phyloP scores from a whole-genome alignment of 2,113 vertebrate genomes.

The Thinocorus orbignyianus region DNA sequence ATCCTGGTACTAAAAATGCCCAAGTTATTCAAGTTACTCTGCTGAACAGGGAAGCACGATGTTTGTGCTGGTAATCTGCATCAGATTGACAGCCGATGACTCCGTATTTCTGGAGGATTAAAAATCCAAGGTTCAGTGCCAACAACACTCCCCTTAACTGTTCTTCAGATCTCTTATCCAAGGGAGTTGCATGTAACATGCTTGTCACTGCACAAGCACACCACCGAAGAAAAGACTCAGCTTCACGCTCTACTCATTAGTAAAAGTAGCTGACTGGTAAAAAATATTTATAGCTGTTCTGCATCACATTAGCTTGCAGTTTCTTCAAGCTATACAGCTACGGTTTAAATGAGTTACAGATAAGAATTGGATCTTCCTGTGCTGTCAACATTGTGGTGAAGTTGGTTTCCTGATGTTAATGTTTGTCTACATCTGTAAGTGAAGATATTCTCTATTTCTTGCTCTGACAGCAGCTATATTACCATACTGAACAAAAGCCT shows the following conservation, averaged over 20 bases:
- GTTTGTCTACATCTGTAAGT: background rate
- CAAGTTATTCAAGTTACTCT: background rate
- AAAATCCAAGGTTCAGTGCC: background rate
- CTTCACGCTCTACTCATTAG: background rate
- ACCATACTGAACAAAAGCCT: background rate
- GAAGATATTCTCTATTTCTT: background rate
- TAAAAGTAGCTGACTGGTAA: background rate
- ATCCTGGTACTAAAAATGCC: background rate
- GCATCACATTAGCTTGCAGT: background rate
- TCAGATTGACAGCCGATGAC: background rate
- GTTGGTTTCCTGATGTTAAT: slow-evolving; percentile 8
- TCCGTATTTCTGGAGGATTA: background rate
- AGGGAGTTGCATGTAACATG: background rate
- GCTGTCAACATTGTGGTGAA: slow-evolving; percentile 8
- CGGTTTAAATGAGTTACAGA: slow-evolving; percentile 11
- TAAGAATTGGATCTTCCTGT: background rate
- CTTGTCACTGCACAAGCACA: background rate
- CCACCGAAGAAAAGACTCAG: background rate
- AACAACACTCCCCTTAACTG: background rate
- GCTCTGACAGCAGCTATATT: background rate
- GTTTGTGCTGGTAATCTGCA: background rate
- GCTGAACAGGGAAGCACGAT: background rate
- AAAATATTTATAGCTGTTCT: background rate
- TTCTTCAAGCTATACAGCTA: background rate
- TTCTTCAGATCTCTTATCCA: background rate